Conservation (phyloP, 2,888 invertebrate genomes). For the Chymomyza procnemis region DNA sequence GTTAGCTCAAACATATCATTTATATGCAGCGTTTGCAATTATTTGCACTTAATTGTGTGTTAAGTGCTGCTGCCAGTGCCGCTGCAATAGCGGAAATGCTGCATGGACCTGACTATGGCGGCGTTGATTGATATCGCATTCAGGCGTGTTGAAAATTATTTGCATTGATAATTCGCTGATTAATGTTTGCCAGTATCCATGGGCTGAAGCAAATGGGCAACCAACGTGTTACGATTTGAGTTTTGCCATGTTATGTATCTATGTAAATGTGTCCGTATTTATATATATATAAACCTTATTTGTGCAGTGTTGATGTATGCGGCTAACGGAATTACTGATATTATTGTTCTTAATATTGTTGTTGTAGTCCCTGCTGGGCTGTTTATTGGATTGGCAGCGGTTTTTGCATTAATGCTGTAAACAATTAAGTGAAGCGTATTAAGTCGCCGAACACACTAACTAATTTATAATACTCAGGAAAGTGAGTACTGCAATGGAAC, state of each 20-base stretch:
- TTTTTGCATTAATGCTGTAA: conserved; percentile 72
- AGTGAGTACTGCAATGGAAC: background rate
- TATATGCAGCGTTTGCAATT: conserved; percentile 76
- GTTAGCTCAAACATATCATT: conserved; percentile 76
- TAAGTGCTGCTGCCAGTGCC: conserved; percentile 65
- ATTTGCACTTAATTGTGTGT: conserved; percentile 78
- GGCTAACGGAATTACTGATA: conserved; percentile 11
- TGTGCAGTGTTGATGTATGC: background rate
- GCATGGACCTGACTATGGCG: conserved; percentile 28
- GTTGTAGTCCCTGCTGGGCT: conserved; percentile 25
- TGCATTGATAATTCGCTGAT: conserved; percentile 74
- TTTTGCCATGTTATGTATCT: conserved; percentile 47
- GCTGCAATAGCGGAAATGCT: conserved; percentile 63
- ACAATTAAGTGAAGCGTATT: conserved; percentile 73
- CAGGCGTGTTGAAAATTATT: conserved; percentile 74
- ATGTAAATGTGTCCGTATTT: conserved; percentile 37
- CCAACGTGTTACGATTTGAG: conserved; percentile 61
- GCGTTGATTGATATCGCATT: conserved; percentile 73
- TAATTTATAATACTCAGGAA: conserved; percentile 52
- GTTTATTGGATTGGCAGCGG: conserved; percentile 69
- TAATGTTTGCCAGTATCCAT: conserved; percentile 62
- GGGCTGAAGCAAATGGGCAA: background rate
- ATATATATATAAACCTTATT: background rate
- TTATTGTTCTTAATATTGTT: conserved; percentile 20
- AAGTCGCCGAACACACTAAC: conserved; percentile 61